phyloP scores from a whole-genome alignment of 53 echinoderm and acorn worm species.

The Holothuria scabra region DNA sequence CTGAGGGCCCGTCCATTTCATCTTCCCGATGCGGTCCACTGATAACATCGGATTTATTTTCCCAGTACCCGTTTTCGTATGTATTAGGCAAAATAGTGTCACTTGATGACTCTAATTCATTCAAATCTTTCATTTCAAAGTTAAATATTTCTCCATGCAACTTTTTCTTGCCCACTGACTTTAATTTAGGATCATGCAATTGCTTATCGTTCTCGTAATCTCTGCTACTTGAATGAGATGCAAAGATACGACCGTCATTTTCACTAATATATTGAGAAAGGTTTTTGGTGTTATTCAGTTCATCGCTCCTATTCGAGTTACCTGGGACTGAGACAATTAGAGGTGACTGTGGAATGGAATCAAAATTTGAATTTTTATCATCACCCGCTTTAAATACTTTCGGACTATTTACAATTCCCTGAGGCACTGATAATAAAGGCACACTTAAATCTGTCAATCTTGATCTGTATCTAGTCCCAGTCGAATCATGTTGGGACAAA shows the following conservation, averaged over 20 bases:
- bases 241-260: no score
- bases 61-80: neutral
- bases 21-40: no score
- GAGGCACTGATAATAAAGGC: slow-evolving; percentile 39
- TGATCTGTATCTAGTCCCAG: neutral
- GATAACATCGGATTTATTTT: no score
- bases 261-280: no score
- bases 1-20: no score
- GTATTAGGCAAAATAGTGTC: no score
- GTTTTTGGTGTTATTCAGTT: neutral
- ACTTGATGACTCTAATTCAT: neutral
- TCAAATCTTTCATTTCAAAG: neutral
- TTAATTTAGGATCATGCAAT: no score
- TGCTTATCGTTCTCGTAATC: no score
- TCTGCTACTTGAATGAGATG: no score
- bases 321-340: neutral
- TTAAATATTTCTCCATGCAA: slow-evolving; percentile 15
- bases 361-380: neutral
- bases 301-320: neutral
- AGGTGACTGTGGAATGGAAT: neutral
- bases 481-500: no score
- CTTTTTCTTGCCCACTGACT: no score
- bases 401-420: neutral
- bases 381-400: neutral
- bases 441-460: neutral